Evolutionary conservation across 2,113 vertebrate genomes (phyloP).

Genomic region (Delphinapterus leucas): DNA sequence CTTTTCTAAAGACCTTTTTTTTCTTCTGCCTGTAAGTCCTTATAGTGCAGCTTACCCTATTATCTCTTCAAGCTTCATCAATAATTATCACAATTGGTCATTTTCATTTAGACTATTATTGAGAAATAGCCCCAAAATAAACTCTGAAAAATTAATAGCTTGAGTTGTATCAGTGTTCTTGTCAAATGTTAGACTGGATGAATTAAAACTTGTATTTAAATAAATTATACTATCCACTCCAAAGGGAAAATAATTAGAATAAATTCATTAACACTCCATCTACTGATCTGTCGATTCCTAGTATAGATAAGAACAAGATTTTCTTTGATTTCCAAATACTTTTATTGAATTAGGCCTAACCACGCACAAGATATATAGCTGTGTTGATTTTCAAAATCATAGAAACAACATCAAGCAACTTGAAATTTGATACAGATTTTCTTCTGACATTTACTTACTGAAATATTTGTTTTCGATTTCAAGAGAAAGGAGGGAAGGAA

Average conservation of each 20-base stretch:
- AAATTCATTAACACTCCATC: background rate
- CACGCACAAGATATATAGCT: background rate
- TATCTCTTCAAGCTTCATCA: background rate
- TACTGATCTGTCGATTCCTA: background rate
- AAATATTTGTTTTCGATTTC: background rate
- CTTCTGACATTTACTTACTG: slow-evolving; percentile 32
- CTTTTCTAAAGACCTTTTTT: background rate
- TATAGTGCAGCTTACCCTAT: background rate
- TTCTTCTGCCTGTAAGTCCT: background rate
- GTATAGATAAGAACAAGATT: background rate
- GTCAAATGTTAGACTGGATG: background rate
- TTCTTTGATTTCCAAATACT: slow-evolving; percentile 36
- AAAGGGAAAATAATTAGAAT: slow-evolving; percentile 33
- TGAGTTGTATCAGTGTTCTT: background rate
- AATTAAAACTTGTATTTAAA: slow-evolving; percentile 17
- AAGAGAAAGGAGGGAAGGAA: background rate
- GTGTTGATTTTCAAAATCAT: slow-evolving; percentile 20
- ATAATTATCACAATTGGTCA: background rate
- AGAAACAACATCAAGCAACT: background rate
- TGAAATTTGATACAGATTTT: slow-evolving; percentile 11
- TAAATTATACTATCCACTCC: background rate
- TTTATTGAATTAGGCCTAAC: background rate
- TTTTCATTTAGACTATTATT: background rate
- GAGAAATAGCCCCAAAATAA: slow-evolving; percentile 24
- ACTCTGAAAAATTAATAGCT: slow-evolving; percentile 24